phyloP scores from a whole-genome alignment of 2,113 vertebrate species.

The Serinus canaria region DNA sequence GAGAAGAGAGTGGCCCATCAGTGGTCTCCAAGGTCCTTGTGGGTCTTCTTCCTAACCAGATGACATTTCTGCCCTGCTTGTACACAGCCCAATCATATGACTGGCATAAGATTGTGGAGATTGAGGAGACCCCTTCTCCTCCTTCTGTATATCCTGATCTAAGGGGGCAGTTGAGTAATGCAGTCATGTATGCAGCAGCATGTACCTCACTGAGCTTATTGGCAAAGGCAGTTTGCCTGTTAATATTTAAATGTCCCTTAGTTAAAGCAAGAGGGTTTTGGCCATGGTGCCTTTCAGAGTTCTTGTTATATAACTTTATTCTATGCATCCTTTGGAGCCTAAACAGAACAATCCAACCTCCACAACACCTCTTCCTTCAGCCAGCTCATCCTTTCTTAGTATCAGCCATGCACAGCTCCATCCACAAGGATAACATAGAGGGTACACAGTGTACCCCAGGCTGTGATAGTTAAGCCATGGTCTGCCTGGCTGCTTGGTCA shows the following conservation, averaged over 20 bases:
- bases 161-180: neutral
- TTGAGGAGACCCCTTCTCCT: neutral
- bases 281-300: neutral
- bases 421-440: accelerated
- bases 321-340: neutral
- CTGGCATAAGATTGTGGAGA: neutral
- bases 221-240: neutral
- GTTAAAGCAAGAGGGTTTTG: neutral
- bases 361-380: neutral
- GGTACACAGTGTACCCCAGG: neutral
- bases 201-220: neutral
- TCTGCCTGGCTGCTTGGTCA: neutral
- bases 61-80: neutral
- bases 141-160: neutral
- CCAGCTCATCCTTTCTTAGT: neutral
- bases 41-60: neutral
- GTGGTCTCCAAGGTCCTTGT: neutral
- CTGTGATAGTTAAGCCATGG: neutral
- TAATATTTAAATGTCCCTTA: neutral
- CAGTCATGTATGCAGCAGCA: neutral
- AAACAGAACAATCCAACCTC: neutral
- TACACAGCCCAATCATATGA: neutral
- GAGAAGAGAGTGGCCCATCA: neutral
- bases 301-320: neutral
- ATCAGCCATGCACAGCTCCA: neutral